These are phyloP conservation scores for Xiphophorus hellerii DNA, from an alignment of 2,113 vertebrate genomes.

Conservation along the genomic window DNA sequence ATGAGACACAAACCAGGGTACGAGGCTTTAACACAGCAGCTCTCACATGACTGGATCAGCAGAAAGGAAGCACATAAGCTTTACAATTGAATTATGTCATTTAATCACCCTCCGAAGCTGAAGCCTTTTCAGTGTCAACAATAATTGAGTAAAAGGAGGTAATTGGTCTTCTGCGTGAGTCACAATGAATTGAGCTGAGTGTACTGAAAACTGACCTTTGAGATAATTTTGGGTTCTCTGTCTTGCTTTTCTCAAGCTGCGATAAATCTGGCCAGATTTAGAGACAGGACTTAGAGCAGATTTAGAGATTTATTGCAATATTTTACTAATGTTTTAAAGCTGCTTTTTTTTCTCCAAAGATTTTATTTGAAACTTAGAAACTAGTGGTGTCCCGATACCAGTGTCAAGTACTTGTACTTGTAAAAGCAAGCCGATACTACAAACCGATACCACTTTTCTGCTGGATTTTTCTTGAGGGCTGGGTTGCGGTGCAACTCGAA, in stretches of 20 bases:
- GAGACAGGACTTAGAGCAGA: constrained; percentile 63
- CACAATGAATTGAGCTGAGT: constrained; percentile 10
- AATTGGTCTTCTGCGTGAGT: constrained; percentile 8
- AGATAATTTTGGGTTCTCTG: neutral
- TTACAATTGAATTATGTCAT: constrained; percentile 32
- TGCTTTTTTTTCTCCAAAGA: constrained; percentile 32
- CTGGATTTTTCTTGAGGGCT: no score
- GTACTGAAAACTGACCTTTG: constrained; percentile 18
- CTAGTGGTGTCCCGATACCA: neutral
- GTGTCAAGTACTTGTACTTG: no score
- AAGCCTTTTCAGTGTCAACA: constrained; percentile 23
- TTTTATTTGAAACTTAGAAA: constrained; percentile 59
- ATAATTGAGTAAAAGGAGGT: constrained; percentile 3
- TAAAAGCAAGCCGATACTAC: no score
- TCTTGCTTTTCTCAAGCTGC: neutral
- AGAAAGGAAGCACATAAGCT: constrained; percentile 27
- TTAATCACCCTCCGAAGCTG: constrained; percentile 28
- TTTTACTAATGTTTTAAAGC: constrained; percentile 65
- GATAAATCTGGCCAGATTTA: constrained; percentile 41
- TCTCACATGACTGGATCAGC: constrained; percentile 32
- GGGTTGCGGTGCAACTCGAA: no score
- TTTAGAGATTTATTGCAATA: constrained; percentile 71
- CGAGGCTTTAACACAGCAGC: neutral
- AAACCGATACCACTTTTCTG: no score
- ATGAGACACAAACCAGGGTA: neutral